Base-by-base conservation (phyloP, 2,888 invertebrate genomes). In the Diarsia rubi region DNA sequence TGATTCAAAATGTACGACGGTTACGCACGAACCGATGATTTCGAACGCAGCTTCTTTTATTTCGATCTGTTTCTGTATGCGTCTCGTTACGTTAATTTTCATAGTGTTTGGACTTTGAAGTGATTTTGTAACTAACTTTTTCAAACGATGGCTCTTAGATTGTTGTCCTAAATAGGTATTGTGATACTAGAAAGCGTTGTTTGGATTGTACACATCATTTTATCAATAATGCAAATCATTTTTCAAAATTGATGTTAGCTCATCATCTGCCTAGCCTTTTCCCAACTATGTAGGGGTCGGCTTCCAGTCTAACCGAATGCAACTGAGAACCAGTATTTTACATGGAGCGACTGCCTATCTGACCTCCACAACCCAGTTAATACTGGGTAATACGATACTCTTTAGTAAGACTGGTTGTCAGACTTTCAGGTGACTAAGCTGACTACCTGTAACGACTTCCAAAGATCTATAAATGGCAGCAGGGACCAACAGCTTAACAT, bases 21-120 rank as follows among this genome's bases (percentile, higher is more conserved):
- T 96, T 96, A 96, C 96, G 96, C 96, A 95, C 93, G 95, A 95
- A 89, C 86, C 89, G 88, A 90, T 89, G 90, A 92, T 94, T 94
- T 93, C 83, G 87, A 91, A 90, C 88, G 88, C 89, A 89, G 87
- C 90, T 89, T 88, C 88, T 88, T 84, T 86, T 86, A 88, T 87
- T 78, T 75, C 75, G 57, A 87, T 77, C 70, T 78, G 83, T 86
- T 88, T 78, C 69, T 86, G 83, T 86, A 89, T 88, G 88, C 85
- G 78, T 67, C 70, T 69, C 69, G 78, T 81, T 74, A 79, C 73
- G 83, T 81, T 80, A 73, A 83, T 86, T 86, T 88, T 85, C 83
- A 82, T 85, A 86, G 83, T 73, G 83, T 67, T 73, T 62, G 63
- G 69, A 79, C 69, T 76, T 76, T 67, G 67, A 79, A 86, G 79